Evolutionary conservation across 1,140 invertebrate genomes (phyloP), one percentile per base, ranked within the genome.

Genomic region (Halesus radiatus): DNA sequence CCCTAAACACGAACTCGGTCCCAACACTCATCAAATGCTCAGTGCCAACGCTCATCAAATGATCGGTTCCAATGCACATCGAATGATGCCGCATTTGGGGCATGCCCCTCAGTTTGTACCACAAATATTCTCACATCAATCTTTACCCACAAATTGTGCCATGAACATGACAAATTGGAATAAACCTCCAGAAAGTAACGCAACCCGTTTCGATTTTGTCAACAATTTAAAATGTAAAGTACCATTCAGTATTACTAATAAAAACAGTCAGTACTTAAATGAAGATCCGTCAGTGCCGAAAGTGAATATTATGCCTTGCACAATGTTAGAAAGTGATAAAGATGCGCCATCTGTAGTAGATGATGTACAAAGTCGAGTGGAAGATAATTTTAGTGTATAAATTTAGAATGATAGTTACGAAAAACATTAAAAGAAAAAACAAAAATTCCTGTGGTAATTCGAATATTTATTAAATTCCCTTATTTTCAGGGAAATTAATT

Each of bases 311-410:
- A 37, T 45, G 7, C 45, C 45, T 5, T 54, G 20, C 1, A 18
- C 18, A 16, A 8, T 32, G 20, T 50, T 60, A 13, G 62, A 79
- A 79, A 72, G n/a, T 29, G 66, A 79, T 15, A 60, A 50, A 20
- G 54, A 73, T 58, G 22, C 58, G 5, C 26, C 32, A 20, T 50
- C 68, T 22, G 22, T n/a, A 15, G 8, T 50, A 22, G 66, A 58
- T 16, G 53, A 72, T 6, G 54, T 29, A 16, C 52, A 79, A 23
- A 68, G 73, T 22, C 29, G 77, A 5, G 6, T 72, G 15, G 77
- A 79, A 5, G 68, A 79, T 60, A 79, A 79, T 73, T 79, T 79
- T n/a, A 79, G 77, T 62, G 77, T 79, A 15, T 79, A 22, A 73
- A 60, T 60, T n/a, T n/a, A n/a, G 2, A 23, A 45, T 45, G 8